phyloP scores from a whole-genome alignment of 1,140 invertebrate species.

The Drosophila subobscura region DNA sequence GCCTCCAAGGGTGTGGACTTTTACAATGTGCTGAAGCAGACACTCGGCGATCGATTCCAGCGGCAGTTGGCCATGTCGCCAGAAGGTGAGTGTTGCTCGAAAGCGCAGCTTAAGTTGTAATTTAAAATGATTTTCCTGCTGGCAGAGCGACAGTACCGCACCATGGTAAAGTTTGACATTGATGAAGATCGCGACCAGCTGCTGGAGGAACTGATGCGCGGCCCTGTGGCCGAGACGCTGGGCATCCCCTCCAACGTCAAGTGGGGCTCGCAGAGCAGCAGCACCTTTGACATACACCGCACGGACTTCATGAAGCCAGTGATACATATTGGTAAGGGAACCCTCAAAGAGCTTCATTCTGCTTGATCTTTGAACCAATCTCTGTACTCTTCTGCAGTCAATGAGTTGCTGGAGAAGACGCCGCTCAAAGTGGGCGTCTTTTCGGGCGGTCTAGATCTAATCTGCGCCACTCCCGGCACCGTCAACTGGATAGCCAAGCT shows the following conservation, averaged over 20 bases:
- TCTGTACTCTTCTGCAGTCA: constrained; percentile 84
- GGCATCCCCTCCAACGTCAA: constrained; percentile 86
- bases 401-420: constrained; percentile 88
- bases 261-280: constrained; percentile 86
- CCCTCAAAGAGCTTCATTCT: neutral
- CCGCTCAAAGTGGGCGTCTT: constrained; percentile 76
- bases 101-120: neutral
- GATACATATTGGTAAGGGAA: constrained; percentile 86
- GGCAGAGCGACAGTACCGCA: constrained; percentile 66
- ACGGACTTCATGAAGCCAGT: constrained; percentile 95
- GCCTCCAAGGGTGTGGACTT: constrained; percentile 89
- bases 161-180: constrained; percentile 65
- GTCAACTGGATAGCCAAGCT: constrained; percentile 89
- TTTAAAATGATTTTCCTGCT: neutral
- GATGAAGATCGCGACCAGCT: constrained; percentile 67
- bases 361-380: constrained; percentile 57
- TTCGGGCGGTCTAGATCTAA: constrained; percentile 86
- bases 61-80: constrained; percentile 61
- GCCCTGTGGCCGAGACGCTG: constrained; percentile 87
- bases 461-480: constrained; percentile 88
- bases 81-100: constrained; percentile 25
- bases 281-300: constrained; percentile 87
- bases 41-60: constrained; percentile 45
- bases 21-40: constrained; percentile 89
- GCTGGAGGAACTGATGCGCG: constrained; percentile 89